These are phyloP conservation scores for Argentina silus DNA, from an alignment of 2,797 vertebrate genomes.

Conservation along the genomic window DNA sequence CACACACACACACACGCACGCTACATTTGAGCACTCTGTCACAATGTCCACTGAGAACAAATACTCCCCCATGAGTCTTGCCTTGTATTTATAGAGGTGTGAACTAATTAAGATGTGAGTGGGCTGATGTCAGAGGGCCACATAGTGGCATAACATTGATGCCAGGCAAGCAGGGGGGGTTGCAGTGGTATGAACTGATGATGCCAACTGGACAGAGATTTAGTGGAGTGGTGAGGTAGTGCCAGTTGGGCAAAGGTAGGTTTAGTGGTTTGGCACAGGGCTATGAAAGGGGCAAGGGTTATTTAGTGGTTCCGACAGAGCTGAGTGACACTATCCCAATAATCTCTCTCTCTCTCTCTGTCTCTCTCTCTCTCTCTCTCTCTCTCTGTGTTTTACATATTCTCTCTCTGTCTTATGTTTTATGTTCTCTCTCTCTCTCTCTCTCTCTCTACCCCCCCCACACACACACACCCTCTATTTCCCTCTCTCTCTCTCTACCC, in stretches of 20 bases:
- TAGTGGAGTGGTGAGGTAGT: conserved; percentile 22
- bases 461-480: no score
- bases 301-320: conserved; percentile 49
- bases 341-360: conserved; percentile 41
- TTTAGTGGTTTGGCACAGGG: conserved; percentile 34
- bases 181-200: not conserved
- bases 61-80: conserved; percentile 2
- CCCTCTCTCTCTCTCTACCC: not conserved
- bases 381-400: not conserved
- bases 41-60: conserved; percentile 38
- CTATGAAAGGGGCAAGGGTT: conserved; percentile 34
- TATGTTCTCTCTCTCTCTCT: conserved; percentile 14
- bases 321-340: conserved; percentile 15
- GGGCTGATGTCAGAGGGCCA: conserved; percentile 23
- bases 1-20: conserved; percentile 31
- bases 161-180: not conserved
- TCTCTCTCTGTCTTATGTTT: not conserved
- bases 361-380: not conserved
- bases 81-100: conserved; percentile 52
- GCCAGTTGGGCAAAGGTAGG: conserved; percentile 31
- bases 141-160: conserved; percentile 6
- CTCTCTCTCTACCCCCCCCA: no score
- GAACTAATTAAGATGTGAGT: conserved; percentile 41
- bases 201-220: conserved; percentile 12
- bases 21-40: conserved; percentile 26